These are phyloP conservation scores for Burhinus bistriatus DNA, from an alignment of 2,113 vertebrate species.

Conservation along the genomic window DNA sequence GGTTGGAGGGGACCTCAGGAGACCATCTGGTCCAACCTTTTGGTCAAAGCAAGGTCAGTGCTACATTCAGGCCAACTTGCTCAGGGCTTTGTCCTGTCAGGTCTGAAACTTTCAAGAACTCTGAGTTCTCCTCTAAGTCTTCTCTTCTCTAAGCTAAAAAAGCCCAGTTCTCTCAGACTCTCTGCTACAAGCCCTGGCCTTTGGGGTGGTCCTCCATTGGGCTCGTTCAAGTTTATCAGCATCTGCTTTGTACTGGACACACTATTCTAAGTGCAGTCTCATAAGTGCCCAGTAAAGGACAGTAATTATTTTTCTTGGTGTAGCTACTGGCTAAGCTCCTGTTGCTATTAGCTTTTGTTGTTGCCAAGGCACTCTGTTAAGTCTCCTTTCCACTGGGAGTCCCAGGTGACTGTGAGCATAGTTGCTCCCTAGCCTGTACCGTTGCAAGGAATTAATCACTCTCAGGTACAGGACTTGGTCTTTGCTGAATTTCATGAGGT, in stretches of 20 bases:
- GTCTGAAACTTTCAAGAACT: neutral
- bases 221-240: neutral
- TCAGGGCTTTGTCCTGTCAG: neutral
- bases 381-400: neutral
- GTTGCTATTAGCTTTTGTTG: neutral
- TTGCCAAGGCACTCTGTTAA: neutral
- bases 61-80: neutral
- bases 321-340: neutral
- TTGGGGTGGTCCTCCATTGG: neutral
- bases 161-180: neutral
- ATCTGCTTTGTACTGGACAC: neutral
- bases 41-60: neutral
- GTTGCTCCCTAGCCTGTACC: neutral
- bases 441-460: neutral
- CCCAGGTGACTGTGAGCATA: neutral
- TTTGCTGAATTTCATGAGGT: neutral
- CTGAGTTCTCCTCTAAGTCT: neutral
- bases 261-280: neutral
- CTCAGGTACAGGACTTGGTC: neutral
- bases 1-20: neutral
- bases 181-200: neutral
- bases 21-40: neutral
- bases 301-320: neutral
- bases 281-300: neutral
- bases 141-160: neutral